Evolutionary conservation across 2,888 invertebrate species (phyloP), one percentile per base, ranked within the genome.

Genomic region (Hesperia comma): DNA sequence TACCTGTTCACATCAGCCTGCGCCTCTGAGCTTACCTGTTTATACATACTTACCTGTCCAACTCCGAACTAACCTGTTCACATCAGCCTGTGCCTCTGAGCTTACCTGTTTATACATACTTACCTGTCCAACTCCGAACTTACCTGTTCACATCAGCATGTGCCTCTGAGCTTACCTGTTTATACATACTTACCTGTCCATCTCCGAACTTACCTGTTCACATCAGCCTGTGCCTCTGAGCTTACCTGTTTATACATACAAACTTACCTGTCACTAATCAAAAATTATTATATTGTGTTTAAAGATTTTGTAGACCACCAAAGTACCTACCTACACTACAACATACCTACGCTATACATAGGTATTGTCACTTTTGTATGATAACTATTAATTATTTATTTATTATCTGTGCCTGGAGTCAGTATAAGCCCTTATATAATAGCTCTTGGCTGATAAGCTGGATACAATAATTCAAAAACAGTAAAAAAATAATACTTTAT

Each of bases 1-100:
- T 64, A 64, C 64, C 57, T 64, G 64, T 64, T 64, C 46, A 64
- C 55, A 66, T 43, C 41, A 54, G 54, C 54, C 43, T 60, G 60
- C 54, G 49, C 32, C 66, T 66, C 66, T 49, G 57, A 49, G 37
- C 57, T 66, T 66, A 57, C 43, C 43, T n/a, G 43, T 46, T 46
- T 46, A 46, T 46, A 46, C n/a, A 37, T 32, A 49, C 19, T 49
- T 46, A 37, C 15, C 15, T 46, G 43, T 46, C 15, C 43, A 46
- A 15, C 43, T 46, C 8, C 10, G 10, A 10, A 37, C 37, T 37
- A 10, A 37, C 37, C 37, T 37, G 37, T 26, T 26, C 26, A 5
- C 26, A 26, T 5, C 26, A 26, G 26, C 26, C 26, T 26, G 26
- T 26, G 26, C 26, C 26, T 26, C 26, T 26, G 43, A 51, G 51